Percentiles rank a stretch among this genome's conserved stretches.
phyloP scores from a whole-genome alignment of 53 echinoderm and acorn worm species.

The Henricia sp. region DNA sequence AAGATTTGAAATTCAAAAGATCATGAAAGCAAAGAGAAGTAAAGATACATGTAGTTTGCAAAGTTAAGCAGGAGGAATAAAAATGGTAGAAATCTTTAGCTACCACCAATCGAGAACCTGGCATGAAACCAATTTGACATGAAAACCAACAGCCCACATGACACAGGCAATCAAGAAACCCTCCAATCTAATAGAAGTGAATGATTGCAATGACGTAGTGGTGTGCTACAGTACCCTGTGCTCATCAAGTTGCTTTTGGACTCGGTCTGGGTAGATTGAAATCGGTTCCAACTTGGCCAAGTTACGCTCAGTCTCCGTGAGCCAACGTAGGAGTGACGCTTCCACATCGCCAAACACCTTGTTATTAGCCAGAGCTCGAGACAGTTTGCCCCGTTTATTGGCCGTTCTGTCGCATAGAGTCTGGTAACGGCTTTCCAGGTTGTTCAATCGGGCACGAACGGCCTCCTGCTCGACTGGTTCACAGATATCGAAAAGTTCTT shows the following conservation, averaged over 20 bases:
- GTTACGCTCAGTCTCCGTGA: conserved; percentile 81
- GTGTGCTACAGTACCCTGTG: conserved; percentile 78
- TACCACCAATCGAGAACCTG: conserved; percentile 41
- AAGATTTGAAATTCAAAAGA: too few relatives aligned
- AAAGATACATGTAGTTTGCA: too few relatives aligned
- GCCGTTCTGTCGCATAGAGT: conserved; percentile 61
- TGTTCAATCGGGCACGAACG: conserved; percentile 66
- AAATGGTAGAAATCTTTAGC: neutral
- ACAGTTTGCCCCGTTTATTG: conserved; percentile 60
- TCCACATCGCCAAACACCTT: conserved; percentile 80
- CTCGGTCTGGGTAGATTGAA: conserved; percentile 70
- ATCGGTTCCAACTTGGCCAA: conserved; percentile 68
- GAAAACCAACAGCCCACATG: too few relatives aligned
- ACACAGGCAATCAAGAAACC: conserved; percentile 4
- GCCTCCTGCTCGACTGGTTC: conserved; percentile 57
- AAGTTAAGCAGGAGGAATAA: conserved; percentile 4
- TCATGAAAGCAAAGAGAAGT: too few relatives aligned
- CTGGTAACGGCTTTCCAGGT: conserved; percentile 70
- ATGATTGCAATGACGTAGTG: neutral
- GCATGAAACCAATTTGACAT: too few relatives aligned
- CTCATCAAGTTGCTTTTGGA: conserved; percentile 60
- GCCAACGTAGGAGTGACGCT: conserved; percentile 78
- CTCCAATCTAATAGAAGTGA: neutral
- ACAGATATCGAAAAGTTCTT: conserved; percentile 39
- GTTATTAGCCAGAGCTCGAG: conserved; percentile 73